A percentile compares a stretch with the other conserved stretches of the same genome.
Conservation (phyloP, 2,888 invertebrate genomes). For the Myathropa florea region DNA sequence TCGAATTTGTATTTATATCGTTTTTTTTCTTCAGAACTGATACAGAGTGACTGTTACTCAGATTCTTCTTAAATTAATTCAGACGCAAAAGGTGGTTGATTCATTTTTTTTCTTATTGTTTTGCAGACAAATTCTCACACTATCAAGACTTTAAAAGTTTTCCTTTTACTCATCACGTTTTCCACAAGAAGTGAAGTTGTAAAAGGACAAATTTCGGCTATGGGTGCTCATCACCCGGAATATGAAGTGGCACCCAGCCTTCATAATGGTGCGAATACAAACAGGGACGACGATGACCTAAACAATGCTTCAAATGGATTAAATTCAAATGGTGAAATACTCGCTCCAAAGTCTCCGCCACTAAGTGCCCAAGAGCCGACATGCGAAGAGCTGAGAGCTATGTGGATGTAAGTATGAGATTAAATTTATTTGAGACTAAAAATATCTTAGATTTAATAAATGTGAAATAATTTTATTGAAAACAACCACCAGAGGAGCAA, state of each 20-base stretch:
- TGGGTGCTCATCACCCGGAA: constrained; percentile 38
- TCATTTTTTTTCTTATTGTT: not conserved
- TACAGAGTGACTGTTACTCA: too few relatives aligned
- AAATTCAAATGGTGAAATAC: constrained; percentile 75
- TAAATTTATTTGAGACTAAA: not conserved
- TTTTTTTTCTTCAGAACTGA: too few relatives aligned
- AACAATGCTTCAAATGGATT: constrained; percentile 44
- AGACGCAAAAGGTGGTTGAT: too few relatives aligned
- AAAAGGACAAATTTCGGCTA: constrained; percentile 40
- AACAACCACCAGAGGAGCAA: too few relatives aligned
- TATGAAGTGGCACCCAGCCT: constrained; percentile 39
- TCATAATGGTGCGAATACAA: constrained; percentile 15
- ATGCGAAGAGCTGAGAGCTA: constrained; percentile 92
- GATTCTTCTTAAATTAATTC: too few relatives aligned
- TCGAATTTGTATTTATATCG: too few relatives aligned
- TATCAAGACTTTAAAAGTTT: constrained; percentile 14
- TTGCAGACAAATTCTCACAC: constrained; percentile 40
- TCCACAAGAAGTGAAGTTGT: constrained; percentile 14
- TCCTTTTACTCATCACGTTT: constrained; percentile 33
- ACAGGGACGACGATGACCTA: constrained; percentile 47
- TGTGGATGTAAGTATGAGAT: constrained; percentile 86
- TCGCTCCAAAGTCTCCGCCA: constrained; percentile 77
- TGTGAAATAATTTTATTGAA: not conserved
- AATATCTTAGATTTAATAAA: too few relatives aligned
- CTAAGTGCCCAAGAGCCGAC: constrained; percentile 85